Evolutionary conservation across 2,797 vertebrate genomes (phyloP).

Genomic region (Poecilia wingei): DNA sequence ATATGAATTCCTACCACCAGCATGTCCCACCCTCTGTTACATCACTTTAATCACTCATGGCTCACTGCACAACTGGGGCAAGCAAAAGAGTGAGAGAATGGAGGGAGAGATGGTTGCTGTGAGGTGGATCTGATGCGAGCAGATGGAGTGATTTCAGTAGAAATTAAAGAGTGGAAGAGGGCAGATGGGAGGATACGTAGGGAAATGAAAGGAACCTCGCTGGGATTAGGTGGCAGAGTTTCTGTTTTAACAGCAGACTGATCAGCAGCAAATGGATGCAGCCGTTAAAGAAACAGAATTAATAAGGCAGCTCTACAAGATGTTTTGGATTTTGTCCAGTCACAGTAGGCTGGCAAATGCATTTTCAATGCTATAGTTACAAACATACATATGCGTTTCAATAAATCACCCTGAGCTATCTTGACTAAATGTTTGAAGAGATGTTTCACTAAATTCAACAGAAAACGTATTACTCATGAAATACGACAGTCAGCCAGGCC

Average conservation of each 20-base stretch:
- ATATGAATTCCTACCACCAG: slow-evolving; percentile 38
- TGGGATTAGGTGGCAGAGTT: slow-evolving; percentile 8
- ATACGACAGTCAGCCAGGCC: slow-evolving; percentile 6
- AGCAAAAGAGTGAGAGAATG: slow-evolving; percentile 36
- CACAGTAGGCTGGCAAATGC: slow-evolving; percentile 1
- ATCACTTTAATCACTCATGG: slow-evolving; percentile 71
- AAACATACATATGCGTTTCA: slow-evolving; percentile 13
- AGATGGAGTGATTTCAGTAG: slow-evolving; percentile 53
- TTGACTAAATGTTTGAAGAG: not conserved
- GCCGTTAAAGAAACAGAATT: not conserved
- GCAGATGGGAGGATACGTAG: slow-evolving; percentile 19
- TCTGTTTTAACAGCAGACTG: slow-evolving; percentile 1
- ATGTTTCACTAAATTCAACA: not conserved
- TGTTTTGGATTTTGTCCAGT: slow-evolving; percentile 20
- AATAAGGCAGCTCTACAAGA: slow-evolving; percentile 11
- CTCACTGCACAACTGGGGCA: slow-evolving; percentile 71
- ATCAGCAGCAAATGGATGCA: slow-evolving; percentile 1
- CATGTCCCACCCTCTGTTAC: slow-evolving; percentile 63
- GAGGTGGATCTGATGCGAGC: slow-evolving; percentile 36
- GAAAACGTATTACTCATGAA: not conserved
- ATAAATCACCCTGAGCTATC: not conserved
- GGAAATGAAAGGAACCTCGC: slow-evolving; percentile 21
- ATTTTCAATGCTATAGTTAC: slow-evolving; percentile 3
- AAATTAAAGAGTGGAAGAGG: slow-evolving; percentile 27
- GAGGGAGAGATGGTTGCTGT: slow-evolving; percentile 22